Percentiles rank a stretch among this genome's conserved stretches.
Conservation (phyloP, 2,113 vertebrate genomes). For the Microtus ochrogaster region DNA sequence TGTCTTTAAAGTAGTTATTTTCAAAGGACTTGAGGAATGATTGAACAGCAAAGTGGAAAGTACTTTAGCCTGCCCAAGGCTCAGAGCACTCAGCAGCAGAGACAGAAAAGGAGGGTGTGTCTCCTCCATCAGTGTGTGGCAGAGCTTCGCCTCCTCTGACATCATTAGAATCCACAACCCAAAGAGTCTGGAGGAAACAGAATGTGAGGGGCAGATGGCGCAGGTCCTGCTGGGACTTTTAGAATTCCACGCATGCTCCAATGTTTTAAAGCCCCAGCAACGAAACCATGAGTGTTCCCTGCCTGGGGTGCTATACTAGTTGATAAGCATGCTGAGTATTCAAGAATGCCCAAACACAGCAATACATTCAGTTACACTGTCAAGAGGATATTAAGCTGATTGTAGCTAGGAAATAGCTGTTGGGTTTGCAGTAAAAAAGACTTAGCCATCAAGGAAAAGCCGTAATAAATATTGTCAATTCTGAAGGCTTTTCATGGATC, state of each 20-base stretch:
- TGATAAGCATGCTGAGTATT: not conserved
- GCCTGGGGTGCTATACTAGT: not conserved
- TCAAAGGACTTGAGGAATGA: not conserved
- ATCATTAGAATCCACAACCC: constrained; percentile 22
- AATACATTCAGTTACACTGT: not conserved
- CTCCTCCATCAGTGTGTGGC: not conserved
- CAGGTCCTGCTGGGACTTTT: not conserved
- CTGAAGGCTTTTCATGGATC: not conserved
- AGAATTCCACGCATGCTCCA: not conserved
- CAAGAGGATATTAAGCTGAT: not conserved
- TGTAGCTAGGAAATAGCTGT: not conserved
- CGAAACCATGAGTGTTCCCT: not conserved
- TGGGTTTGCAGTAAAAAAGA: not conserved
- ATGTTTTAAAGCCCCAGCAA: not conserved
- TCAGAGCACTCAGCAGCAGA: not conserved
- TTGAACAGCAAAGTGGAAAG: constrained; percentile 2
- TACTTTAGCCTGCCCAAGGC: not conserved
- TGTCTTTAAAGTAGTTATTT: not conserved
- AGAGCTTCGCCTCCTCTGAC: not conserved
- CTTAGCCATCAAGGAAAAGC: not conserved
- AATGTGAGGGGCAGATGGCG: not conserved
- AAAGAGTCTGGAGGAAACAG: not conserved
- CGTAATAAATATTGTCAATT: constrained; percentile 25
- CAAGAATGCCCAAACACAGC: not conserved
- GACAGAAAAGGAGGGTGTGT: not conserved